Percentiles rank a stretch among this genome's conserved stretches.
Conservation (phyloP, 2,113 vertebrate genomes). For the Nansenia antarctica region DNA sequence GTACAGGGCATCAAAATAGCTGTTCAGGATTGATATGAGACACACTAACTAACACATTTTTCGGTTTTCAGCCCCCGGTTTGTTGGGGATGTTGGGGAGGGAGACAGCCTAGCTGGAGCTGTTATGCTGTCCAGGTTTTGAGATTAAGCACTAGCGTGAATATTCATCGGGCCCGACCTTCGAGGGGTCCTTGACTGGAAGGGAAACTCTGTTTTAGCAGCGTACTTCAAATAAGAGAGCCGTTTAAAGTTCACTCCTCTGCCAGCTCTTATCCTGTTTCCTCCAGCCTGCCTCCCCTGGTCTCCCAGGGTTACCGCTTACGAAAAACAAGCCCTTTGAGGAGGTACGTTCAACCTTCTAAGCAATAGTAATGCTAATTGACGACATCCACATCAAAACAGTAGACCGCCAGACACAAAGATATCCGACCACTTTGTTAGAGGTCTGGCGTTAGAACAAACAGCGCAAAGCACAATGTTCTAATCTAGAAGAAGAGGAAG, state of each 20-base stretch:
- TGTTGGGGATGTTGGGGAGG: too few species aligned
- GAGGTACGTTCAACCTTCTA: neutral
- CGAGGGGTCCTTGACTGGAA: neutral
- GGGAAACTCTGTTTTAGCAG: neutral
- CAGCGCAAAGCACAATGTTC: too few species aligned
- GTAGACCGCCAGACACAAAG: too few species aligned
- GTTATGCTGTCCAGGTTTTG: slow-evolving; percentile 37
- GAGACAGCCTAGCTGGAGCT: neutral
- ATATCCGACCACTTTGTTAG: too few species aligned
- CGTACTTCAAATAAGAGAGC: neutral
- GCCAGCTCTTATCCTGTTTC: neutral
- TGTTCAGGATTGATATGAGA: neutral
- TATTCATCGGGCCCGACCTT: neutral
- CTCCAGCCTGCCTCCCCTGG: neutral
- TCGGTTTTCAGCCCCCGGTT: too few species aligned
- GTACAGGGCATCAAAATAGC: neutral
- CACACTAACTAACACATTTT: too few species aligned
- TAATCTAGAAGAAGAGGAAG: too few species aligned
- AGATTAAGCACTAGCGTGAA: slow-evolving; percentile 28
- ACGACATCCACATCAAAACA: neutral
- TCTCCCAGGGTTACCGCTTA: neutral
- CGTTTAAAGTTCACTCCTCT: neutral
- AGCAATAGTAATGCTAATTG: neutral
- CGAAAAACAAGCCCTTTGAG: too few species aligned
- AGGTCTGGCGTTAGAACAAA: too few species aligned